These are phyloP conservation scores for Oplegnathus fasciatus DNA, from an alignment of 2,113 vertebrate species.

Conservation along the genomic window DNA sequence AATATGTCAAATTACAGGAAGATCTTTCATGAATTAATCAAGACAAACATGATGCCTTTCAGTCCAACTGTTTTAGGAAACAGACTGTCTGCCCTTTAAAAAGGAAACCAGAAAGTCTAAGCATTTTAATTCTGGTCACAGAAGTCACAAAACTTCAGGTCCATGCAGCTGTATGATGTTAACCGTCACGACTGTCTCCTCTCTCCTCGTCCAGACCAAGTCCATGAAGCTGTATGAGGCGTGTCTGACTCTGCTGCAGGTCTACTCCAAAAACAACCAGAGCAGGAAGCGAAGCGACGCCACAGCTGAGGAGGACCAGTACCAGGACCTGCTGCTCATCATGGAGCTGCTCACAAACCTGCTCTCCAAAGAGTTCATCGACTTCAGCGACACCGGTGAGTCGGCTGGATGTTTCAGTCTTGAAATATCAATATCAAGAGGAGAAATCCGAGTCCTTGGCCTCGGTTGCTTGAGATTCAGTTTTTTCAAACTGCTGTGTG, in stretches of 20 bases:
- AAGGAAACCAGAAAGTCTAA: too few relatives aligned
- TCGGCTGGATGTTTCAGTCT: background rate
- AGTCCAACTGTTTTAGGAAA: background rate
- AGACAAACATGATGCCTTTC: background rate
- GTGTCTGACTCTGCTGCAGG: slow-evolving; percentile 96
- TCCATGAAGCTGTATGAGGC: slow-evolving; percentile 99
- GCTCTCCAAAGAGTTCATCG: slow-evolving; percentile 98
- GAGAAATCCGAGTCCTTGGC: background rate
- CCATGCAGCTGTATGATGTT: background rate
- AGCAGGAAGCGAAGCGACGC: slow-evolving; percentile 93
- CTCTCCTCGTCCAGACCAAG: slow-evolving; percentile 87
- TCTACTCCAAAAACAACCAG: slow-evolving; percentile 98
- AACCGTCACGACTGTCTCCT: background rate
- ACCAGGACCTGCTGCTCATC: slow-evolving; percentile 99
- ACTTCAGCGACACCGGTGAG: slow-evolving; percentile 97
- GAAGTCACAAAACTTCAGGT: background rate
- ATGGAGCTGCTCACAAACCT: slow-evolving; percentile 99
- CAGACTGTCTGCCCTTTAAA: too few relatives aligned
- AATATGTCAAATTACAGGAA: too few relatives aligned
- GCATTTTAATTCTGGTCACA: too few relatives aligned
- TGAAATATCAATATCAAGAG: background rate
- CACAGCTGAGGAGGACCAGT: slow-evolving; percentile 96
- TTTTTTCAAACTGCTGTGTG: background rate
- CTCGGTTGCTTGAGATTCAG: background rate
- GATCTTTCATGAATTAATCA: background rate